Conservation (phyloP, 2,113 vertebrate genomes). For the Cheirogaleus medius region DNA sequence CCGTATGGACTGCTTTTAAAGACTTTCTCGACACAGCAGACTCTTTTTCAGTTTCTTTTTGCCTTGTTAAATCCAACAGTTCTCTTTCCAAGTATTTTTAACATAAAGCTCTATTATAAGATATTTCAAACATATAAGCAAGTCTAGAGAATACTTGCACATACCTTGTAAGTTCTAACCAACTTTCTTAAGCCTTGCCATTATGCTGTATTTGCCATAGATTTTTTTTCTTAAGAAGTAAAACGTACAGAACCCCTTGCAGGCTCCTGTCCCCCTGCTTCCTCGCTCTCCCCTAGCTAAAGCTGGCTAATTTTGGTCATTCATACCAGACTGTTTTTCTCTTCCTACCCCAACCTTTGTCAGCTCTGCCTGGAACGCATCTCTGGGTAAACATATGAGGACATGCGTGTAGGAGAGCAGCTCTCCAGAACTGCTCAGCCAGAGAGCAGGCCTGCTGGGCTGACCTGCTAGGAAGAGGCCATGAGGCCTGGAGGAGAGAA, state of each 20-base stretch:
- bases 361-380: neutral
- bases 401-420: neutral
- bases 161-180: neutral
- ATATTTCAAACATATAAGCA: neutral
- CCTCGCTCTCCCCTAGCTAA: too few species aligned
- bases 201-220: neutral
- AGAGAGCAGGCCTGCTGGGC: neutral
- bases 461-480: neutral
- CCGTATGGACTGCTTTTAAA: neutral
- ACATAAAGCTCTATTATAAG: neutral
- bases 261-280: neutral
- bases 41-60: neutral
- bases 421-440: too few species aligned
- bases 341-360: neutral
- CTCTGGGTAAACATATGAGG: neutral
- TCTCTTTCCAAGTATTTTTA: neutral
- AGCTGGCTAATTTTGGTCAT: neutral
- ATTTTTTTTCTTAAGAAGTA: neutral
- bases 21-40: neutral
- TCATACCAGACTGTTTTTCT: neutral
- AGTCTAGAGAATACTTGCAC: neutral
- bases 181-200: neutral
- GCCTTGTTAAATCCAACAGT: neutral
- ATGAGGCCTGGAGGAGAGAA: neutral
- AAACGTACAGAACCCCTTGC: neutral